Conservation (phyloP, 2,888 invertebrate genomes). For the Sturmia bella region DNA sequence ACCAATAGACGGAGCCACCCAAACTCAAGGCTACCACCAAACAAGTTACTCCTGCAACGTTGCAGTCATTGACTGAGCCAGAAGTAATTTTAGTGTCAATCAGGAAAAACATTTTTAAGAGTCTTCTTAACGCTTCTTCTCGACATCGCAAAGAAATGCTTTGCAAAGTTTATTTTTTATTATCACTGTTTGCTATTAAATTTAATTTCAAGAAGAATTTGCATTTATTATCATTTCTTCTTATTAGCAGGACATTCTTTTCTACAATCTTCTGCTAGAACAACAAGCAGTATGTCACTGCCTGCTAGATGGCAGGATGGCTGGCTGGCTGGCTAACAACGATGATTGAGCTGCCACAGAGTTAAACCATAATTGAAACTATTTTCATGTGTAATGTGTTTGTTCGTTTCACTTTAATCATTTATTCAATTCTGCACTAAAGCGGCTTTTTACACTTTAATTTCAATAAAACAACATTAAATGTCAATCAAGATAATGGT, state of each 20-base stretch:
- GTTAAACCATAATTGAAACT: slow-evolving; percentile 59
- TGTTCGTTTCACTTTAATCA: slow-evolving; percentile 19
- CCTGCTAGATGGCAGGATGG: too few species aligned
- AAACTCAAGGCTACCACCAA: slow-evolving; percentile 13
- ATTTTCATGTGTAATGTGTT: slow-evolving; percentile 35
- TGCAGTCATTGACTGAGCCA: neutral
- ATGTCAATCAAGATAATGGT: slow-evolving; percentile 76
- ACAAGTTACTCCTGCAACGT: neutral
- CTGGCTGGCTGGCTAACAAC: neutral
- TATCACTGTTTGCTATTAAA: slow-evolving; percentile 32
- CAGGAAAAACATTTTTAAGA: slow-evolving; percentile 50
- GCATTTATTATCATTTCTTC: slow-evolving; percentile 61
- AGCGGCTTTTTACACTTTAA: slow-evolving; percentile 70
- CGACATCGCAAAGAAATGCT: neutral
- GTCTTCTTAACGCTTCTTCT: slow-evolving; percentile 42
- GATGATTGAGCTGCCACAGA: slow-evolving; percentile 48
- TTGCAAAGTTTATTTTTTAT: neutral
- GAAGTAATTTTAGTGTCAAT: slow-evolving; percentile 20
- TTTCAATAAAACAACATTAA: slow-evolving; percentile 76
- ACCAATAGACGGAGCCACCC: slow-evolving; percentile 48
- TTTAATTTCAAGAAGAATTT: slow-evolving; percentile 45
- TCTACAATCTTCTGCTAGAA: slow-evolving; percentile 25
- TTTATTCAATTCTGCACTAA: slow-evolving; percentile 51
- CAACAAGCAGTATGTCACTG: neutral
- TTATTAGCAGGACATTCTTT: slow-evolving; percentile 51